Base-by-base conservation (phyloP, 2,113 vertebrate species). In the Phaethornis superciliosus region DNA sequence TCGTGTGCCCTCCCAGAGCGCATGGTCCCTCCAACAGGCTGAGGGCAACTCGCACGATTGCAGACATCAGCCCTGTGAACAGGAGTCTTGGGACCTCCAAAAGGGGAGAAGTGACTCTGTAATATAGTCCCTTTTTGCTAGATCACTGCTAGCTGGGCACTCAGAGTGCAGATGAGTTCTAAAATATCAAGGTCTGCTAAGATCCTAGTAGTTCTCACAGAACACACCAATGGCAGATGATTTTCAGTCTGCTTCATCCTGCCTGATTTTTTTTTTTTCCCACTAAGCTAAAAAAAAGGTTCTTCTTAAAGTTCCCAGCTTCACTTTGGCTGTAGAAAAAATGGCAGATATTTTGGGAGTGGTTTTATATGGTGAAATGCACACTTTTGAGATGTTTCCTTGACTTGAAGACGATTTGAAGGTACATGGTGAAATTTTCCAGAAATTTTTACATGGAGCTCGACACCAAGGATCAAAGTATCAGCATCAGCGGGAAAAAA, bases 1-100 rank as follows among this genome's bases (percentile, higher is more conserved):
- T 78, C 2, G 0, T 14, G 20, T 23, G 12, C 8, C 8, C 49
- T n/a, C 49, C 10, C 2, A 3, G 49, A 0, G 0, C 33, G 27
- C 20, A 4, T 2, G 1, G 46, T 67, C 33, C 67, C 23, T n/a
- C n/a, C n/a, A 40, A 9, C 0, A 0, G 26, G 21, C 69, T 42
- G 56, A 68, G 72, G 17, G 16, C 44, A 47, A 40, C 35, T 75
- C 37, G 59, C 33, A 11, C 59, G 27, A 9, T 28, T 9, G 1
- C 23, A 30, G 80, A 26, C 40, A 27, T 9, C 47, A 54, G 51
- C 26, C 30, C 44, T 5, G 0, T 26, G 14, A 59, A 44, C 0
- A 0, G 3, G 44, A 80, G 40, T 55, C 56, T 49, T 35, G 58
- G 74, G 15, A 60, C 24, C 32, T 80, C 54, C 4, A 1, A 77